These are phyloP conservation scores for Drosophila maculinotata DNA, from an alignment of 2,888 invertebrate species.

Conservation along the genomic window DNA sequence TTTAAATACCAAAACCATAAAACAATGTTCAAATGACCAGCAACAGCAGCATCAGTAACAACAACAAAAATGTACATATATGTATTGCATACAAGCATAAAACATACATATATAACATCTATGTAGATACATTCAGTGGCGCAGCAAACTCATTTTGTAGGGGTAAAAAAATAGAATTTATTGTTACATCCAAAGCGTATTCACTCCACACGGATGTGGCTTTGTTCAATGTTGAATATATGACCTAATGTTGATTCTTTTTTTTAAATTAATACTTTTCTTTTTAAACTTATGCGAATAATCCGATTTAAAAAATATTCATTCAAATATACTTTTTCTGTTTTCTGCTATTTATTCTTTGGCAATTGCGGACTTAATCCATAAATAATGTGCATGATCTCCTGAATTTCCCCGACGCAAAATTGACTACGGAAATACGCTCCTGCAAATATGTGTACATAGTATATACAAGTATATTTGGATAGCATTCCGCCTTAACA, in stretches of 20 bases:
- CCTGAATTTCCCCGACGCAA: neutral
- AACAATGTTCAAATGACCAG: conserved; percentile 58
- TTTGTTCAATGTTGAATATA: conserved; percentile 23
- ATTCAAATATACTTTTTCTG: conserved; percentile 2
- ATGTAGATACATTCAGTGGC: conserved; percentile 19
- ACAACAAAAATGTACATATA: conserved; percentile 15
- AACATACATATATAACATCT: neutral
- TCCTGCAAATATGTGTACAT: conserved; percentile 29
- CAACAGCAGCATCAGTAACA: conserved; percentile 30
- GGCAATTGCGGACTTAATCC: neutral
- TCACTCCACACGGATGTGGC: conserved; percentile 24
- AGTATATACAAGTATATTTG: conserved; percentile 24
- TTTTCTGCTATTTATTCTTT: neutral
- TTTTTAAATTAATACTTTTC: conserved; percentile 1
- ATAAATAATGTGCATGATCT: conserved; percentile 6
- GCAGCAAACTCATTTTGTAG: conserved; percentile 8
- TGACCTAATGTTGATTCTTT: conserved; percentile 1
- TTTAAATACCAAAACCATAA: conserved; percentile 68
- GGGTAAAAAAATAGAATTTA: conserved; percentile 22
- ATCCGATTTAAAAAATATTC: neutral
- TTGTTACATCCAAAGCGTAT: conserved; percentile 21
- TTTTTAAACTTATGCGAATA: neutral
- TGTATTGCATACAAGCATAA: neutral
- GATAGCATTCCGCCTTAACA: conserved; percentile 4
- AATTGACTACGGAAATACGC: conserved; percentile 15